phyloP scores from a whole-genome alignment of 2,113 vertebrate genomes.

The Ceyx margarethae region DNA sequence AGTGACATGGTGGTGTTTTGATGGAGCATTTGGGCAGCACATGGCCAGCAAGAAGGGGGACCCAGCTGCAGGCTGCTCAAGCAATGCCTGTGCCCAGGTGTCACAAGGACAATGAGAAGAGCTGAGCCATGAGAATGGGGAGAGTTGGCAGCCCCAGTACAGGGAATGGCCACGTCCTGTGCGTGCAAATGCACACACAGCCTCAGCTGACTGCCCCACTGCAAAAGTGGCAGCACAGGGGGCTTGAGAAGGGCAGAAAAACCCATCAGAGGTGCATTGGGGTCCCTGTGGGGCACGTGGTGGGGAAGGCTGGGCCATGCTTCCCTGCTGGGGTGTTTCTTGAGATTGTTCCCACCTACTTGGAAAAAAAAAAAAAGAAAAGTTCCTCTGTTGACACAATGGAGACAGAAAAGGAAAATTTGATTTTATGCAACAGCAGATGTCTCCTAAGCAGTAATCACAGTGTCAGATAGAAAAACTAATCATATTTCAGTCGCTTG shows the following conservation, averaged over 20 bases:
- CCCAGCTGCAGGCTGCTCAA: background rate
- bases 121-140: background rate
- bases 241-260: background rate
- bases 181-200: background rate
- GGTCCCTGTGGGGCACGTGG: background rate
- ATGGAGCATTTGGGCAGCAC: background rate
- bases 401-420: slow-evolving; percentile 48
- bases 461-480: slow-evolving; percentile 68
- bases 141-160: background rate
- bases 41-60: background rate
- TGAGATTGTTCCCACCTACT: background rate
- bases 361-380: background rate
- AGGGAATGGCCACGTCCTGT: background rate
- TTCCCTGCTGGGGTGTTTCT: background rate
- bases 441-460: slow-evolving; percentile 68
- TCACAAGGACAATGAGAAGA: slow-evolving; percentile 22
- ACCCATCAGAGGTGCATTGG: background rate
- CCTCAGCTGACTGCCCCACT: background rate
- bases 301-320: background rate
- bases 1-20: background rate
- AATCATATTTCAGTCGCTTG: slow-evolving; percentile 72
- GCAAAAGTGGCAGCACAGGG: background rate
- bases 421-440: slow-evolving; percentile 69
- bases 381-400: background rate
- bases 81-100: background rate